Base-by-base conservation (phyloP, 1,140 invertebrate genomes). In the Trissolcus basalis region DNA sequence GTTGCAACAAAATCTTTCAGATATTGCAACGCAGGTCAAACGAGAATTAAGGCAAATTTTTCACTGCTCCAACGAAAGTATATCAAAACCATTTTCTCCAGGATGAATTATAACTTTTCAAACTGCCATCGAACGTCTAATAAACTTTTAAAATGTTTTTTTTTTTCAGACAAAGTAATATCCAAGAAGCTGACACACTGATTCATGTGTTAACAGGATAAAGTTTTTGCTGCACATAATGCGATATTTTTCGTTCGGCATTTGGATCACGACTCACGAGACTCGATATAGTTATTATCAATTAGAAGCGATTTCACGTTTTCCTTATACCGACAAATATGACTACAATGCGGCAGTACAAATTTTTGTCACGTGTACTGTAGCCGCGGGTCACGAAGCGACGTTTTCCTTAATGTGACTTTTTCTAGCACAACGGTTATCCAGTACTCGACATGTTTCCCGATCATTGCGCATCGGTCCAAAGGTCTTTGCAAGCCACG, bases 341-440 rank as follows among this genome's bases (percentile, higher is more conserved):
- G 32, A 44, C 51, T 43, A 45, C 13, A 5, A 51, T 1, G 12
- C 13, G 12, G 19, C 36, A 39, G 35, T 45, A 33, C 13, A 54
- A 35, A 44, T 64, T 64, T 47, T 45, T 16, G 32, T 54, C 41
- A 9, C 10, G 60, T 27, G 41, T 36, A 54, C 47, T 39, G 51
- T 7, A n/a, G 33, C 33, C 53, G 13, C 60, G 6, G 50, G 43
- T 64, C 60, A 64, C 60, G 60, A 55, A 67, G 48, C 51, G 45
- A 56, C 51, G 45, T 56, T 67, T 65, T 67, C 56, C 63, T 58
- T 49, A 56, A 58, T 15, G 45, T 60, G 32, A 59, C 48, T 69
- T 69, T 60, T 60, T 45, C 43, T 12, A 11, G 13, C 8, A 15
- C 15, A 54, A 16, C 41, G 51, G 54, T 48, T 13, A 39, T 54